These are phyloP conservation scores for Clostera curtula DNA, from an alignment of 2,888 invertebrate genomes.

Conservation along the genomic window DNA sequence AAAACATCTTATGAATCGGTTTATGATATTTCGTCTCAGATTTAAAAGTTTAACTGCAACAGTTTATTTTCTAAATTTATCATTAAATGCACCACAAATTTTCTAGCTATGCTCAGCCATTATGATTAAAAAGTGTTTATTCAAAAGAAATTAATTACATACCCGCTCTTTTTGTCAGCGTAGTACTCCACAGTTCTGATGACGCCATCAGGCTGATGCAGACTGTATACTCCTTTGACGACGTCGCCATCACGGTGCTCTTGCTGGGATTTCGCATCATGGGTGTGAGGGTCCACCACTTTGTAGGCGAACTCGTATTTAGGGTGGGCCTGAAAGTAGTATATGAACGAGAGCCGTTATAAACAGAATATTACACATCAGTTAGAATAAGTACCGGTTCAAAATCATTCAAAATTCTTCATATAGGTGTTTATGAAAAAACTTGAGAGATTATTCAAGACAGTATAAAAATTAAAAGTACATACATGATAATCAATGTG, in stretches of 20 bases:
- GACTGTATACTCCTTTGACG: constrained; percentile 54
- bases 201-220: constrained; percentile 53
- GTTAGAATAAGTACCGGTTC: too few species aligned
- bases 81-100: too few species aligned
- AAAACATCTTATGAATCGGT: too few species aligned
- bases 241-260: constrained; percentile 70
- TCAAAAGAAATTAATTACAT: too few species aligned
- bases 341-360: not conserved
- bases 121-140: constrained; percentile 16
- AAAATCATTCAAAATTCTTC: too few species aligned
- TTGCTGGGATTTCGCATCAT: constrained; percentile 68
- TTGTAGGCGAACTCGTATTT: constrained; percentile 68
- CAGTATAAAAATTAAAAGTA: too few species aligned
- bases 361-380: too few species aligned
- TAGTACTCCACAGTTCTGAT: constrained; percentile 56
- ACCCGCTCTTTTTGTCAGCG: constrained; percentile 59
- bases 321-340: constrained; percentile 9
- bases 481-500: constrained; percentile 21
- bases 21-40: too few species aligned
- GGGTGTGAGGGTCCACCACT: constrained; percentile 64
- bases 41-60: too few species aligned
- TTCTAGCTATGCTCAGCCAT: not conserved
- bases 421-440: too few species aligned
- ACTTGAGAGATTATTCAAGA: too few species aligned
- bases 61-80: too few species aligned